A percentile compares a stretch with the other conserved stretches of the same genome.
These are phyloP conservation scores for Sternarchorhynchus goeldii DNA, from an alignment of 2,797 vertebrate genomes.

Conservation along the genomic window DNA sequence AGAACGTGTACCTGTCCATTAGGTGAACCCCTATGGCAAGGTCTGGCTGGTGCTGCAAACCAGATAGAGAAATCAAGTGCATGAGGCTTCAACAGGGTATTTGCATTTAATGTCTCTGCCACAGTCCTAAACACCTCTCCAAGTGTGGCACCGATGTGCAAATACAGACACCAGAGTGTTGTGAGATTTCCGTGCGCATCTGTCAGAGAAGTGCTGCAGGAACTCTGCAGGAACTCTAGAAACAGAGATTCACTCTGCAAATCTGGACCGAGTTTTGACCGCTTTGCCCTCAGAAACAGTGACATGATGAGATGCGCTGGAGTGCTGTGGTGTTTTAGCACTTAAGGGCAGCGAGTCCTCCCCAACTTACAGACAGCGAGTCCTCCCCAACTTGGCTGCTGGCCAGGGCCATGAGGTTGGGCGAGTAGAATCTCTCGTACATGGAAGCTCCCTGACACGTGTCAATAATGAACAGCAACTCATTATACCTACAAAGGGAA, in stretches of 20 bases:
- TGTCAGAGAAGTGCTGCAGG: background rate
- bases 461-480: constrained; percentile 97
- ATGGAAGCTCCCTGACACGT: constrained; percentile 99
- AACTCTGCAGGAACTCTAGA: background rate
- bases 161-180: no score
- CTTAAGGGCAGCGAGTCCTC: constrained; percentile 55
- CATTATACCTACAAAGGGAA: constrained; percentile 86
- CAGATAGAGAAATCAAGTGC: constrained; percentile 17
- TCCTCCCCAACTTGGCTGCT: constrained; percentile 98
- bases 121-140: background rate
- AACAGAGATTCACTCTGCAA: background rate
- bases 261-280: background rate
- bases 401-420: constrained; percentile 95
- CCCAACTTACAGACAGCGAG: constrained; percentile 87
- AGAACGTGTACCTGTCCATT: constrained; percentile 98
- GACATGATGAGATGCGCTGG: no score
- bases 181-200: no score
- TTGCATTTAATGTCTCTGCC: background rate
- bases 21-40: constrained; percentile 94
- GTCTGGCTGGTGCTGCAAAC: constrained; percentile 91
- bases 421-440: constrained; percentile 98
- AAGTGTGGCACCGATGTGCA: no score
- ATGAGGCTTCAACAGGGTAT: background rate
- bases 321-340: background rate
- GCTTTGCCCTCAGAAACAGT: no score